Conservation (phyloP, 2,797 vertebrate genomes). For the Halcyon badia region DNA sequence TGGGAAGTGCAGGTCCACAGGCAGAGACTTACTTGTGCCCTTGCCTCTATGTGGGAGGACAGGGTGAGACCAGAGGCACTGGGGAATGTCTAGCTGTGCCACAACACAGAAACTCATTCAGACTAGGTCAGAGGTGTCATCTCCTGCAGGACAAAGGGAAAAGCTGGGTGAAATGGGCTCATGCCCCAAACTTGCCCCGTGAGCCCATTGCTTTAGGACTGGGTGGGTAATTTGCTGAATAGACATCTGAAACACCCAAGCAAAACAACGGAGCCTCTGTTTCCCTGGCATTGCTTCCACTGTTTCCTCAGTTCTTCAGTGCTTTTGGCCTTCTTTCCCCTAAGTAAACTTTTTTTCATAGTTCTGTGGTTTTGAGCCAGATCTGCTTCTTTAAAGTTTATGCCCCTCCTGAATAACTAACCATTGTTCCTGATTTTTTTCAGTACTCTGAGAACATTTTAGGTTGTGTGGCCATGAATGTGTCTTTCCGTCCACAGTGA, state of each 20-base stretch:
- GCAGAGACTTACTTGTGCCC: neutral
- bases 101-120: conserved; percentile 17
- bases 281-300: conserved; percentile 10
- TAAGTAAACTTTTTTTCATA: conserved; percentile 66
- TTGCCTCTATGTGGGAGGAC: neutral
- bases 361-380: conserved; percentile 52
- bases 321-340: conserved; percentile 34
- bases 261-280: conserved; percentile 71
- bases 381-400: conserved; percentile 1
- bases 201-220: conserved; percentile 29
- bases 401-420: neutral
- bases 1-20: neutral
- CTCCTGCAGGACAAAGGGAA: conserved; percentile 9
- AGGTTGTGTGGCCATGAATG: neutral
- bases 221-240: conserved; percentile 18
- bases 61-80: neutral
- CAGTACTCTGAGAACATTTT: conserved; percentile 33
- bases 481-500: neutral
- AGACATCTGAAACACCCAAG: conserved; percentile 21
- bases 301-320: conserved; percentile 49
- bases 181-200: neutral
- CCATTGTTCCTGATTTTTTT: neutral
- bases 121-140: neutral
- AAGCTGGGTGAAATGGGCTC: neutral
- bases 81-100: neutral